Percentiles rank a stretch among this genome's conserved stretches.
These are phyloP conservation scores for Nyctereutes procyonoides DNA, from an alignment of 2,113 vertebrate species.

Conservation along the genomic window DNA sequence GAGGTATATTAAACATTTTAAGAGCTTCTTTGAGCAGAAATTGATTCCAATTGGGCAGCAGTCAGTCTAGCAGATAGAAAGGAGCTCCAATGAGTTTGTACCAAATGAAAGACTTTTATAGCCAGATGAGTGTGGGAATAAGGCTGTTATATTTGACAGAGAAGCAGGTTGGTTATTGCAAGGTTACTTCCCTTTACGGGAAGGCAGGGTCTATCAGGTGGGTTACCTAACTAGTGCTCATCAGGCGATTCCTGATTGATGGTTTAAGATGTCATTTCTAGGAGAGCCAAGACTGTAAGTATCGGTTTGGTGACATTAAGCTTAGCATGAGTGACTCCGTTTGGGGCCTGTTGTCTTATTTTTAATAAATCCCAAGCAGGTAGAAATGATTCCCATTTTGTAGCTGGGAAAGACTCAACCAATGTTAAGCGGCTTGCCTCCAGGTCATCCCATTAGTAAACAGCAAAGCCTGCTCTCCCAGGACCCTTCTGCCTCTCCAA, in stretches of 20 bases:
- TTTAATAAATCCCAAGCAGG: background rate
- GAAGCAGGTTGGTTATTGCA: background rate
- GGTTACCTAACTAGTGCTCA: background rate
- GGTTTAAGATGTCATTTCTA: background rate
- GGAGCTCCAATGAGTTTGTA: accelerated
- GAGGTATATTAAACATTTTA: background rate
- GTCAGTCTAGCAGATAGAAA: background rate
- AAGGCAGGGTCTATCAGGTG: background rate
- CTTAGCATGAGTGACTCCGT: background rate
- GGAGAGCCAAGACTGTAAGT: background rate
- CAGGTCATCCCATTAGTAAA: no score
- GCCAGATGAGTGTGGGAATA: background rate
- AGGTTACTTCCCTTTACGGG: background rate
- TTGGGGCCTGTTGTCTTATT: background rate
- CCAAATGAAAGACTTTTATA: background rate
- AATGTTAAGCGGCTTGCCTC: background rate
- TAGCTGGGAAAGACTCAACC: background rate
- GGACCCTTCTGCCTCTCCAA: background rate
- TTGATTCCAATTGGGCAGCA: background rate
- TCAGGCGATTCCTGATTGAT: background rate
- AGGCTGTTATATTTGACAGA: background rate
- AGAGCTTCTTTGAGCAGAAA: background rate
- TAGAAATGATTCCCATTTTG: background rate
- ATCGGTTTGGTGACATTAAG: background rate
- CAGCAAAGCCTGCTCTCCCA: background rate